phyloP scores from a whole-genome alignment of 1,140 invertebrate genomes.

The Colletes gigas region DNA sequence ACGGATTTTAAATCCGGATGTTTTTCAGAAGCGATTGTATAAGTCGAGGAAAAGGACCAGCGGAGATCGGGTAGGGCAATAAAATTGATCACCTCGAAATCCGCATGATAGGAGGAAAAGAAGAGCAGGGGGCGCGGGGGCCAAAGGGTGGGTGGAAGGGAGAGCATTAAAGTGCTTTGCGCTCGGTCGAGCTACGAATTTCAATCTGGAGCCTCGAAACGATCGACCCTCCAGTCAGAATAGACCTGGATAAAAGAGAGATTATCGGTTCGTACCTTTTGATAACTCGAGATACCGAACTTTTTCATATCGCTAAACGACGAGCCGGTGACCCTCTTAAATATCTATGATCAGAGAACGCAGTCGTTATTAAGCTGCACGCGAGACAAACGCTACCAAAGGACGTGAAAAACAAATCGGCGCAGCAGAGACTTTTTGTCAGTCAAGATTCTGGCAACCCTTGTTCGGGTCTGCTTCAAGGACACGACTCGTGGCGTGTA shows the following conservation, averaged over 20 bases:
- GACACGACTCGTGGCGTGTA: constrained; percentile 20
- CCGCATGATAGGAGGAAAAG: constrained; percentile 55
- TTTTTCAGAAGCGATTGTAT: constrained; percentile 45
- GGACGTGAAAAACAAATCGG: no score
- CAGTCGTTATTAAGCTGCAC: background rate
- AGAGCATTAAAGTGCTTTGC: constrained; percentile 63
- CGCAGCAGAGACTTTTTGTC: no score
- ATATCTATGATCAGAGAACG: background rate
- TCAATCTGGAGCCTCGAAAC: constrained; percentile 62
- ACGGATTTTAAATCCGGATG: constrained; percentile 25
- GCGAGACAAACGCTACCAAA: no score
- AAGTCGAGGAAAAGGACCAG: constrained; percentile 33
- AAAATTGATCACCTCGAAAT: constrained; percentile 54
- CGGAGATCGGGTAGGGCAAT: constrained; percentile 38
- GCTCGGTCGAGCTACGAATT: constrained; percentile 65
- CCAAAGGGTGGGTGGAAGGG: background rate
- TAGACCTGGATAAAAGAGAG: constrained; percentile 47
- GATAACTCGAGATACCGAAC: constrained; percentile 40
- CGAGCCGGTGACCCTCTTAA: constrained; percentile 34
- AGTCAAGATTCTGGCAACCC: background rate
- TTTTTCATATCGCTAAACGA: constrained; percentile 38
- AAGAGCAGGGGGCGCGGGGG: constrained; percentile 47
- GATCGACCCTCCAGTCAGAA: constrained; percentile 48
- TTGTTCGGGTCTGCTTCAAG: background rate
- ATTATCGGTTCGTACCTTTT: constrained; percentile 54